A percentile compares a stretch with the other conserved stretches of the same genome.
phyloP scores from a whole-genome alignment of 2,113 vertebrate species.

The Scartelaos histophorus region DNA sequence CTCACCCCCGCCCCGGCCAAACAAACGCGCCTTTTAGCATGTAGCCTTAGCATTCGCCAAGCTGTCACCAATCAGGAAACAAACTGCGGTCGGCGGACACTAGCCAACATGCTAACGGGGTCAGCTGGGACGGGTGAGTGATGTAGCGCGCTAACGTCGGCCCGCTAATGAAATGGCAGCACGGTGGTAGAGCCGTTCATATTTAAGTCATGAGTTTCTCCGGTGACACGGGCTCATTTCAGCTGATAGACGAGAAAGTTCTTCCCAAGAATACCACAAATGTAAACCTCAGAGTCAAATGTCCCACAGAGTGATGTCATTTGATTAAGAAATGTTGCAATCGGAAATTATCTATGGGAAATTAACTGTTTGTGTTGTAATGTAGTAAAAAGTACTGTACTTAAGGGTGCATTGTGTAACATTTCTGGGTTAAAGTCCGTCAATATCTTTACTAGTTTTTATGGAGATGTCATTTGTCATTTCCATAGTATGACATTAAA shows the following conservation, averaged over 20 bases:
- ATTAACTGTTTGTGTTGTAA: too few relatives aligned
- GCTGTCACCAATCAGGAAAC: constrained; percentile 2
- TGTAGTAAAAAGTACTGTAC: too few relatives aligned
- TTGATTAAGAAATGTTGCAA: background rate
- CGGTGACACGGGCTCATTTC: background rate
- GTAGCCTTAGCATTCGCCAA: constrained; percentile 3
- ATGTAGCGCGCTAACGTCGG: background rate
- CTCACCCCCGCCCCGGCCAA: background rate
- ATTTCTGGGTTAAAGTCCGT: too few relatives aligned
- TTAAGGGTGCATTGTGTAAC: too few relatives aligned
- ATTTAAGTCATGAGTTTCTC: background rate
- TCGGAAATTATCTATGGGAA: background rate
- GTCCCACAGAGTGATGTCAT: background rate
- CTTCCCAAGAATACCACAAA: background rate
- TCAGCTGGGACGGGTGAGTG: background rate
- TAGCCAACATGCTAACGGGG: background rate
- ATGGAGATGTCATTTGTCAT: too few relatives aligned
- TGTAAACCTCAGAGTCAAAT: background rate
- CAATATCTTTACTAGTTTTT: too few relatives aligned
- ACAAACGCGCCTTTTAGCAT: constrained; percentile 2
- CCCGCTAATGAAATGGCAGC: constrained; percentile 33
- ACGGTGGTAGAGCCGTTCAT: constrained; percentile 1
- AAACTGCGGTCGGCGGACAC: background rate
- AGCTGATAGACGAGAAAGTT: constrained; percentile 6
- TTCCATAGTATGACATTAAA: too few relatives aligned